Base-by-base conservation (phyloP, 2,113 vertebrate genomes). In the Mesoclemmys tuberculata region DNA sequence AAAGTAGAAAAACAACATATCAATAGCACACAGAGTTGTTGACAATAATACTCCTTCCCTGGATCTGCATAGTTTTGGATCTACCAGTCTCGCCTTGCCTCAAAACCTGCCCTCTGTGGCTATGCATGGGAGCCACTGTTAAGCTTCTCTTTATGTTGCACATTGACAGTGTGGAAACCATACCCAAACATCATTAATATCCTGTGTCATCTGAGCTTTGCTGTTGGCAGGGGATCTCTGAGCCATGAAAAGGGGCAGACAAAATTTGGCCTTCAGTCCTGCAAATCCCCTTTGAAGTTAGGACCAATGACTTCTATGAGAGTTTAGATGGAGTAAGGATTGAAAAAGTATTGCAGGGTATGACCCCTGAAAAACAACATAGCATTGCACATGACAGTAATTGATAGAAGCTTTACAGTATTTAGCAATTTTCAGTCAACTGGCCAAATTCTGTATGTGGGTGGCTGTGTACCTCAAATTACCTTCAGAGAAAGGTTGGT, bases 111-210 rank as follows among this genome's bases (percentile, higher is more conserved):
- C 14, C 4, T 46, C 18, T 13, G 8, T 41, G 19, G 8, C 61
- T 79, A 21, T 51, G 38, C 2, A 38, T 0, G 27, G 27, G 2
- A 88, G 2, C 16, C 61, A 64, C 31, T 64, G 31, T 64, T 35
- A 64, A 88, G 41, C 35, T 81, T 6, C 2, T 7, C 2, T 94
- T 78, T 58, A 44, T 12, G 35, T 80, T 9, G 68, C n/a, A 74
- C 21, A 24, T 41, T 85, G 7, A 27, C 44, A 51, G 10, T 0
- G 0, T 84, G 89, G 8, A 58, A 80, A 18, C 1, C 21, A 74
- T 56, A 61, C 1, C 1, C 5, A 4, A 26, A 0, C 0, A 5
- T 56, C 21, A 48, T 13, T 0, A 64, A 0, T n/a, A 52, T 0
- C 0, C 24, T 58, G 11, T 3, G 2, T 85, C 26, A 56, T 83